phyloP scores from a whole-genome alignment of 2,888 invertebrate genomes.

The Odontomyia ornata region DNA sequence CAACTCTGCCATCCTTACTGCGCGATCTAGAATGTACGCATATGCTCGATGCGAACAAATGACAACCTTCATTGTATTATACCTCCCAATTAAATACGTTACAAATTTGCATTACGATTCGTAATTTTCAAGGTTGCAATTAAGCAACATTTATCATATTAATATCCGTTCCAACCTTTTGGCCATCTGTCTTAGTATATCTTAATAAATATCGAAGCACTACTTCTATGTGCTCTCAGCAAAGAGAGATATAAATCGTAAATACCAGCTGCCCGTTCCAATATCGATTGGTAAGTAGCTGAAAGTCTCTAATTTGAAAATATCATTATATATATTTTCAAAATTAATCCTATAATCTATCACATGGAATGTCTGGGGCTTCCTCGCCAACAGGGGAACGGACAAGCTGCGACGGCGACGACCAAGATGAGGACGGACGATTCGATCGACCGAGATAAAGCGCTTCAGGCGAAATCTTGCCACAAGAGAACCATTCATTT shows the following conservation, averaged over 20 bases:
- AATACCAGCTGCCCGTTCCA: not conserved
- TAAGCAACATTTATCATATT: slow-evolving; percentile 24
- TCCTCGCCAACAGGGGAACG: not conserved
- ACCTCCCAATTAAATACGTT: not conserved
- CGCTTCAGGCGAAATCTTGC: slow-evolving; percentile 13
- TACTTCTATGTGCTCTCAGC: not conserved
- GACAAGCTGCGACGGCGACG: not conserved
- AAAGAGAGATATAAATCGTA: not conserved
- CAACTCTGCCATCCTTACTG: too few relatives aligned
- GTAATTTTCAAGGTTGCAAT: slow-evolving; percentile 21
- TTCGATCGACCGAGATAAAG: slow-evolving; percentile 3
- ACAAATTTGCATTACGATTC: slow-evolving; percentile 7
- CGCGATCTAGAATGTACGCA: too few relatives aligned
- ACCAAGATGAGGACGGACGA: too few relatives aligned
- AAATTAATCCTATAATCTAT: slow-evolving; percentile 37
- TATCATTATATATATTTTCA: slow-evolving; percentile 37
- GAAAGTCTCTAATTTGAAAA: slow-evolving; percentile 38
- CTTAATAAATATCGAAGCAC: not conserved
- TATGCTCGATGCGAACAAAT: too few relatives aligned
- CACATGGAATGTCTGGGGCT: slow-evolving; percentile 24
- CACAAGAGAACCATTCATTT: slow-evolving; percentile 32
- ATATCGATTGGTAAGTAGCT: slow-evolving; percentile 29
- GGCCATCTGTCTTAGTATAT: not conserved
- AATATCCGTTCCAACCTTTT: slow-evolving; percentile 27
- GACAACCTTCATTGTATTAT: not conserved